Conservation (phyloP, 2,113 vertebrate genomes). For the Calidris pugnax region DNA sequence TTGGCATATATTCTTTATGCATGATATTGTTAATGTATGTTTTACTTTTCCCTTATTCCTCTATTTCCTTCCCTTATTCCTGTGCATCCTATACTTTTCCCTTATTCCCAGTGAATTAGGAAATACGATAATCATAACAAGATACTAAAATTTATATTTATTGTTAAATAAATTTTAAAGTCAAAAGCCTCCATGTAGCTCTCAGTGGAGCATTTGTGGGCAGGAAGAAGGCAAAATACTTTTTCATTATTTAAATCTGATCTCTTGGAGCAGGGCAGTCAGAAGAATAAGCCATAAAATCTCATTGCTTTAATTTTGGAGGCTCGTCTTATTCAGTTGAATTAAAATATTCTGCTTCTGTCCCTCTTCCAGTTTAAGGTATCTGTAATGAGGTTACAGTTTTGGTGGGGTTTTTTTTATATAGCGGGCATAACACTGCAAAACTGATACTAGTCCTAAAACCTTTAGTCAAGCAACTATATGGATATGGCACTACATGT, state of each 20-base stretch:
- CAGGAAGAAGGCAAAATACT: not conserved
- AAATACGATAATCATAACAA: not conserved
- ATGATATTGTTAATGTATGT: not conserved
- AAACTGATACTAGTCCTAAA: not conserved
- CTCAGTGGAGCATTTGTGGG: not conserved
- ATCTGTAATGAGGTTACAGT: not conserved
- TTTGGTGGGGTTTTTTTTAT: not conserved
- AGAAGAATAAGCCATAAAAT: not conserved
- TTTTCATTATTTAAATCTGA: not conserved
- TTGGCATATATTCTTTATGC: not conserved
- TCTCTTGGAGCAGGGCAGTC: not conserved
- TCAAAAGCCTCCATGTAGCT: not conserved
- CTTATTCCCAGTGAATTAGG: not conserved
- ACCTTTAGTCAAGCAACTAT: not conserved
- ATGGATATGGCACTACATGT: not conserved
- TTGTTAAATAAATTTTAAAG: not conserved
- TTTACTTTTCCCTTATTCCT: not conserved
- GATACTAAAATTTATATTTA: not conserved
- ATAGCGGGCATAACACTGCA: not conserved
- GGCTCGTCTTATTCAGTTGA: not conserved
- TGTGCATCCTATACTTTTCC: not conserved
- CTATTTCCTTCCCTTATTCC: not conserved
- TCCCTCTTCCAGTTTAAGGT: not conserved
- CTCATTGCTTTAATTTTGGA: not conserved
- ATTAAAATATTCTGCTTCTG: not conserved